Evolutionary conservation across 2,797 vertebrate species (phyloP).

Genomic region (Lutjanus campechanus): DNA sequence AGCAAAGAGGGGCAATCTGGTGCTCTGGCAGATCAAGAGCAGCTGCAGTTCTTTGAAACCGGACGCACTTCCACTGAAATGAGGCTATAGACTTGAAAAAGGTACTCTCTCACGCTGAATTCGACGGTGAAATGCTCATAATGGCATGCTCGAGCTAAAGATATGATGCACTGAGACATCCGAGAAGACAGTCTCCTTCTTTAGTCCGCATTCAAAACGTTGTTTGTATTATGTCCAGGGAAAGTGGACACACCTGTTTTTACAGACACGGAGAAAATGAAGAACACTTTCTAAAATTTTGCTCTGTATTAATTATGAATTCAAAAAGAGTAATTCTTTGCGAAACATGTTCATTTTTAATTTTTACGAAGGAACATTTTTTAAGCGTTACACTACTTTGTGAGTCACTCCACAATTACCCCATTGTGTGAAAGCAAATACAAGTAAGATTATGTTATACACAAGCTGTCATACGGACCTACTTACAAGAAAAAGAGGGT

Average conservation of each 20-base stretch:
- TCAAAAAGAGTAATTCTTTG: background rate
- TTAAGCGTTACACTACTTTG: background rate
- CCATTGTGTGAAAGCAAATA: conserved; percentile 46
- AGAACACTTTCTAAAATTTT: background rate
- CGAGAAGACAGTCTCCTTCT: conserved; percentile 40
- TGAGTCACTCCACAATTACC: conserved; percentile 19
- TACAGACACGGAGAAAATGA: background rate
- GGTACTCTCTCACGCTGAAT: conserved; percentile 41
- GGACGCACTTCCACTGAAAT: conserved; percentile 70
- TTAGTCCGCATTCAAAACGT: conserved; percentile 21
- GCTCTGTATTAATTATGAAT: background rate
- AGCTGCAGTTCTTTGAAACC: conserved; percentile 80
- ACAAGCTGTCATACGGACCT: conserved; percentile 62
- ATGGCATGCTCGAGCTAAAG: conserved; percentile 38
- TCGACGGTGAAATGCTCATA: conserved; percentile 47
- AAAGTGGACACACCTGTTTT: conserved; percentile 33
- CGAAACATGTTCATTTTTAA: background rate
- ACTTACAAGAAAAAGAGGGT: conserved; percentile 82
- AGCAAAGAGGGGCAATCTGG: conserved; percentile 69
- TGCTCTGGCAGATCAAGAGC: conserved; percentile 77
- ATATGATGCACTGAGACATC: conserved; percentile 51
- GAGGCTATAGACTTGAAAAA: conserved; percentile 56
- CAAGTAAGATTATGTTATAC: conserved; percentile 62
- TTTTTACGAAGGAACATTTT: too few species aligned
- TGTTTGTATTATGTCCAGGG: conserved; percentile 32